Percentiles rank a stretch among this genome's conserved stretches.
Evolutionary conservation across 2,113 vertebrate genomes (phyloP).

Genomic region (Carettochelys insculpta): DNA sequence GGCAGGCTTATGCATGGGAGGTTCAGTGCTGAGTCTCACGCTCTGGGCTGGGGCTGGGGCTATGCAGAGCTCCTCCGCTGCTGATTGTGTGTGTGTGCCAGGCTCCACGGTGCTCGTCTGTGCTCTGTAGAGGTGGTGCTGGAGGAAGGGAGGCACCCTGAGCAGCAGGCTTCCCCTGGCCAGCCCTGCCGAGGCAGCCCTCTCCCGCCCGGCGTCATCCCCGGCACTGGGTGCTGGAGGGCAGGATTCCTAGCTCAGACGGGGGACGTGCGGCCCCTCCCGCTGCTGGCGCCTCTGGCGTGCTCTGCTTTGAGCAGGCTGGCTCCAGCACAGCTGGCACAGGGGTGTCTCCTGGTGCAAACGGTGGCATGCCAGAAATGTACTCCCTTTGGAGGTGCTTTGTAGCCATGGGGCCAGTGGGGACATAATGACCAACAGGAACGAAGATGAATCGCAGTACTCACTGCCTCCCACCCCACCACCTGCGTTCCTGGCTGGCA

Average conservation of each 20-base stretch:
- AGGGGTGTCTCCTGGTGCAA: not conserved
- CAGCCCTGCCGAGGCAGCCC: not conserved
- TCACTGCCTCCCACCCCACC: not conserved
- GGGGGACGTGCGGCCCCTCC: not conserved
- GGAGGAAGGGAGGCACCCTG: accelerated
- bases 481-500: not conserved
- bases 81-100: not conserved
- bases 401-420: not conserved
- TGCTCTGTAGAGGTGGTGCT: not conserved
- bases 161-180: not conserved
- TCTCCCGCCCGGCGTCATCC: not conserved
- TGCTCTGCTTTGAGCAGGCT: not conserved
- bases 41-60: no score
- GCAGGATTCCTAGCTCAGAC: not conserved
- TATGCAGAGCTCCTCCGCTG: not conserved
- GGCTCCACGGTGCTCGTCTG: not conserved
- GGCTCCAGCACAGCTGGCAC: not conserved
- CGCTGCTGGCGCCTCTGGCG: not conserved
- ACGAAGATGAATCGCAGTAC: not conserved
- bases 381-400: not conserved
- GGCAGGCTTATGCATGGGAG: not conserved
- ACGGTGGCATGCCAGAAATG: accelerated
- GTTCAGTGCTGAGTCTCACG: not conserved
- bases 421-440: not conserved
- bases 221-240: not conserved